Percentiles rank a stretch among this genome's conserved stretches.
phyloP scores from a whole-genome alignment of 1,140 invertebrate genomes.

The Hylyphantes graminicola region DNA sequence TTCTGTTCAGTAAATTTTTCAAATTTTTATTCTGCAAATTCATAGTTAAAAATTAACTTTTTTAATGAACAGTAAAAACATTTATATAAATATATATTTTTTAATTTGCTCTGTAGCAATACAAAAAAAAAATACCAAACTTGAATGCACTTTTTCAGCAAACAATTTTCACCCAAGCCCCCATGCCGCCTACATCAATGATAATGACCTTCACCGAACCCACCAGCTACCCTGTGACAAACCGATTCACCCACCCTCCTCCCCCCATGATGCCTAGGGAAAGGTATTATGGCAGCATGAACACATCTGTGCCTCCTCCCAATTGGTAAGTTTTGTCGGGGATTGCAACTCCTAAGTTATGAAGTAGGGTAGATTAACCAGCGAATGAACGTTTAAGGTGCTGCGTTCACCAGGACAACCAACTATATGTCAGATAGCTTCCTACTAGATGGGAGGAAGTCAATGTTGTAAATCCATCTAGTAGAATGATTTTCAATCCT shows the following conservation, averaged over 20 bases:
- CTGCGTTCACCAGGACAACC: too few relatives aligned
- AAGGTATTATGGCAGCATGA: slow-evolving; percentile 32
- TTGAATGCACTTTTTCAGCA: slow-evolving; percentile 9
- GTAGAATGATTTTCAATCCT: too few relatives aligned
- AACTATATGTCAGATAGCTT: too few relatives aligned
- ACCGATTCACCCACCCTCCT: slow-evolving; percentile 25
- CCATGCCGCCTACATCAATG: slow-evolving; percentile 38
- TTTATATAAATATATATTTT: neutral
- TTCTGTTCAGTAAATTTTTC: too few relatives aligned
- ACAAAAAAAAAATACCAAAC: neutral
- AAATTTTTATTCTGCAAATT: too few relatives aligned
- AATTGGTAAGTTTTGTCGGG: slow-evolving; percentile 21
- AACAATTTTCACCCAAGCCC: slow-evolving; percentile 15
- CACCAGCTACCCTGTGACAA: slow-evolving; percentile 19
- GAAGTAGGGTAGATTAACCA: too few relatives aligned
- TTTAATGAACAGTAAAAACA: neutral
- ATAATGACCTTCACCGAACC: slow-evolving; percentile 33
- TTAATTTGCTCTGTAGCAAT: neutral
- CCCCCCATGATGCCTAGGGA: slow-evolving; percentile 23
- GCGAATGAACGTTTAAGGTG: too few relatives aligned
- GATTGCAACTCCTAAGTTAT: too few relatives aligned
- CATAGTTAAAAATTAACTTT: neutral
- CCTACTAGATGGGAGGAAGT: too few relatives aligned
- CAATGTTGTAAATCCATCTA: too few relatives aligned
- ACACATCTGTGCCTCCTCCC: slow-evolving; percentile 4